phyloP scores from a whole-genome alignment of 2,797 vertebrate genomes.

The Epinephelus coioides region DNA sequence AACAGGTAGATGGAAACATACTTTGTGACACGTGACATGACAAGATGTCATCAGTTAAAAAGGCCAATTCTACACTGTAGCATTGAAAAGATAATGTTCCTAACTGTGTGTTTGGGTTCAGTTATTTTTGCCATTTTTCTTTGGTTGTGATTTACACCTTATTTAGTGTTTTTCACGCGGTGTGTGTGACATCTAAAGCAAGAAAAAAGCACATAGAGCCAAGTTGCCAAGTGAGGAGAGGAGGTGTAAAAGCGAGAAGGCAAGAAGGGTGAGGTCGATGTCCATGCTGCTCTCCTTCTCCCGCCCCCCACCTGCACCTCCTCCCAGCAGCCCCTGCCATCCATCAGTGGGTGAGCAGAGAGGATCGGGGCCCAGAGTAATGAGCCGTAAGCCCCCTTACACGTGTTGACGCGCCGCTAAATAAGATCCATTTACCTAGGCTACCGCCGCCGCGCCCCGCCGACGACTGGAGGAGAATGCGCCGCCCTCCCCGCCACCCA shows the following conservation, averaged over 20 bases:
- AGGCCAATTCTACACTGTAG: neutral
- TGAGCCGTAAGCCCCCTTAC: constrained; percentile 88
- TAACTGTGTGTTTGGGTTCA: neutral
- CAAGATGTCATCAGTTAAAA: neutral
- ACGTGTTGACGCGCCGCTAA: constrained; percentile 88
- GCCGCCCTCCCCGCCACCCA: constrained; percentile 8
- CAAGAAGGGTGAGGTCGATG: constrained; percentile 54
- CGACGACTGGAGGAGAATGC: constrained; percentile 56
- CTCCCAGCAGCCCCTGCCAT: constrained; percentile 73
- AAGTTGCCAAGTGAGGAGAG: neutral
- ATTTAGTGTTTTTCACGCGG: neutral
- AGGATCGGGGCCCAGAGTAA: constrained; percentile 83
- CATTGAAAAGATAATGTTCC: constrained; percentile 11
- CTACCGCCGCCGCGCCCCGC: constrained; percentile 60
- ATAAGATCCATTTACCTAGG: constrained; percentile 90
- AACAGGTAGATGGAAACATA: too few species aligned
- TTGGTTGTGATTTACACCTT: constrained; percentile 7
- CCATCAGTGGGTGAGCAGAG: constrained; percentile 84
- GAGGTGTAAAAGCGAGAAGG: constrained; percentile 10
- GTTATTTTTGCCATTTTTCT: constrained; percentile 6
- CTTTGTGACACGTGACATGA: neutral
- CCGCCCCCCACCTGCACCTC: constrained; percentile 44
- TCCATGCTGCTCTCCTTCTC: constrained; percentile 66
- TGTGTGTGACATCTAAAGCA: neutral
- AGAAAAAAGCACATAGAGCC: neutral